Evolutionary conservation across 2,888 invertebrate genomes (phyloP), one percentile per base, ranked within the genome.

Genomic region (Drosophila demipolita): DNA sequence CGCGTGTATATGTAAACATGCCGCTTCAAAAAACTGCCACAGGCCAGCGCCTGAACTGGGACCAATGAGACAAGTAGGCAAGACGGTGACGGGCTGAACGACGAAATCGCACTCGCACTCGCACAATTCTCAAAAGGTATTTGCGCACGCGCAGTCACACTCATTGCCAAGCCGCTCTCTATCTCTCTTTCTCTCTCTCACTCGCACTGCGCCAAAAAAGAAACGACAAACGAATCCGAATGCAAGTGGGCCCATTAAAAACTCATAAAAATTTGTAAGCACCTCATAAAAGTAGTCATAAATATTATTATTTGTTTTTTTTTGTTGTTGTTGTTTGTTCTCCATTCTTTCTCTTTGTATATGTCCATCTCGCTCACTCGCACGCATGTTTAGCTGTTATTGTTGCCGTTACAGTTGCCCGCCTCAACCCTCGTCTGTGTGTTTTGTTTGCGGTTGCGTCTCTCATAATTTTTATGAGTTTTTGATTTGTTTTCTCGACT

Each of bases 201-300:
- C 38, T 57, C 62, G 71, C 80, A 77, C 70, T 72, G 61, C 53
- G 66, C 73, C 65, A 52, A 59, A 70, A 67, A 67, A 69, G 69
- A 29, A 81, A 67, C 66, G 78, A 75, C 74, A 71, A 55, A 64
- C 70, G 67, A 71, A 78, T 74, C 75, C 71, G 59, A 77, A 65
- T 74, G 75, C 80, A 73, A 73, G 66, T 78, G 78, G 58, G 86
- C 88, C 92, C 91, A 93, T 93, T 93, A 93, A 93, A 93, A 93
- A 91, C 89, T 90, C 93, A 91, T 93, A 93, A 92, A 93, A 92
- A 93, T 92, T 93, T 93, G 93, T 93, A 93, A 92, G 90, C 93
- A 93, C 93, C 92, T 93, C 93, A 93, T 93, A 93, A 93, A 93
- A 92, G 90, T 91, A 91, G 92, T 92, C 93, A 93, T 92, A 93